Evolutionary conservation across 2,888 invertebrate species (phyloP).

Genomic region (Hybos culiciformis): DNA sequence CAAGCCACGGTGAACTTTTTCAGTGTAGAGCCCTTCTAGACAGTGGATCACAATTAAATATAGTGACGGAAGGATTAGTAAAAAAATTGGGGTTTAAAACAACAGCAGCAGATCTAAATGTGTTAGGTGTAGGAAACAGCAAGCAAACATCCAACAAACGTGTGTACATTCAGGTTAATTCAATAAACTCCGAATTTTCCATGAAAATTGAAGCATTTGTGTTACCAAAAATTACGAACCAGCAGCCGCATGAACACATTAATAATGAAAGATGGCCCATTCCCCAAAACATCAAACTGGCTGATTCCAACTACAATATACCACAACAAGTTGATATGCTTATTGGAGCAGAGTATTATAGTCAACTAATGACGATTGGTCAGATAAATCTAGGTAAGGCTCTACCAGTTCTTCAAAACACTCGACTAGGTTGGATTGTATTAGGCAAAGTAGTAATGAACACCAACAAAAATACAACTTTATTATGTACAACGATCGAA

Average conservation of each 20-base stretch:
- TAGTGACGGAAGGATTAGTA: conserved; percentile 6
- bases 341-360: conserved; percentile 16
- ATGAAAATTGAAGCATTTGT: conserved; percentile 11
- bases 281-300: conserved; percentile 12
- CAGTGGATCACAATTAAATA: conserved; percentile 10
- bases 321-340: conserved; percentile 12
- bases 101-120: conserved; percentile 3
- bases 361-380: conserved; percentile 14
- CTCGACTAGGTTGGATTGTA: conserved; percentile 14
- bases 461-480: conserved; percentile 1
- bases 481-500: no score
- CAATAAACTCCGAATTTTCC: no score
- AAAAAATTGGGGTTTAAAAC: conserved; percentile 10
- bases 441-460: conserved; percentile 8
- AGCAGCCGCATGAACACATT: conserved; percentile 13
- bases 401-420: conserved; percentile 14
- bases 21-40: conserved; percentile 11
- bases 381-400: conserved; percentile 11
- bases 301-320: conserved; percentile 14
- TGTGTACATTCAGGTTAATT: no score
- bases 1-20: conserved; percentile 6
- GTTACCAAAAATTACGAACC: conserved; percentile 13
- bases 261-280: conserved; percentile 9
- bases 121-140: conserved; percentile 11
- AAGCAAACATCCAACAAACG: conserved; percentile 6